Base-by-base conservation (phyloP, 2,888 invertebrate genomes). In the Synergus umbraculus region DNA sequence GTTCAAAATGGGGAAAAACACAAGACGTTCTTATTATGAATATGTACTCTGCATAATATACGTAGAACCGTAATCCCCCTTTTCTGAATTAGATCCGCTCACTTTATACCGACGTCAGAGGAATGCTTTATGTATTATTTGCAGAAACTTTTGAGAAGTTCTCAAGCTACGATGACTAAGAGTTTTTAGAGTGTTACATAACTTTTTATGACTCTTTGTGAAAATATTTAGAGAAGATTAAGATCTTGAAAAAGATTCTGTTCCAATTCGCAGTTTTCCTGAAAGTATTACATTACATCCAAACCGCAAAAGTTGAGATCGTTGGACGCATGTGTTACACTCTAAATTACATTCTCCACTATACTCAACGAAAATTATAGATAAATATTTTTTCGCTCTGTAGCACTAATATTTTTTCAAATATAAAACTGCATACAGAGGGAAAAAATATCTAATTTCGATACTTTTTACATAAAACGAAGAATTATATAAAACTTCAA, bases 61-160 rank as follows among this genome's bases (percentile, higher is more conserved):
- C 29, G 3, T 29, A 29, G 54, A 9, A 54, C n/a, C 54, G n/a
- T 54, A 54, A 54, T 54, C 9, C 54, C 54, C 54, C 54, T 54
- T 54, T 54, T 29, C 54, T 54, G 54, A 54, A 54, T 54, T 54
- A 54, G 15, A 54, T 54, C n/a, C n/a, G 54, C n/a, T 54, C 54
- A 54, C 54, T 54, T 54, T 54, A 54, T 54, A 54, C 54, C n/a
- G 8, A 5, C n/a, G n/a, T 9, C 8, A 54, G n/a, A 54, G 54
- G 46, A 46, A 46, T n/a, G 54, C 54, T 54, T 54, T 29, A 29
- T 29, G n/a, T 54, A 54, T 54, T 54, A 54, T 54, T 54, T 54
- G n/a, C 54, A 54, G 54, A 54, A 54, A n/a, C 54, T 54, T 54
- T 54, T n/a, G n/a, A 54, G 54, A n/a, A n/a, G 54, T 54, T 54